phyloP scores from a whole-genome alignment of 2,797 vertebrate genomes.

The Strix occidentalis region DNA sequence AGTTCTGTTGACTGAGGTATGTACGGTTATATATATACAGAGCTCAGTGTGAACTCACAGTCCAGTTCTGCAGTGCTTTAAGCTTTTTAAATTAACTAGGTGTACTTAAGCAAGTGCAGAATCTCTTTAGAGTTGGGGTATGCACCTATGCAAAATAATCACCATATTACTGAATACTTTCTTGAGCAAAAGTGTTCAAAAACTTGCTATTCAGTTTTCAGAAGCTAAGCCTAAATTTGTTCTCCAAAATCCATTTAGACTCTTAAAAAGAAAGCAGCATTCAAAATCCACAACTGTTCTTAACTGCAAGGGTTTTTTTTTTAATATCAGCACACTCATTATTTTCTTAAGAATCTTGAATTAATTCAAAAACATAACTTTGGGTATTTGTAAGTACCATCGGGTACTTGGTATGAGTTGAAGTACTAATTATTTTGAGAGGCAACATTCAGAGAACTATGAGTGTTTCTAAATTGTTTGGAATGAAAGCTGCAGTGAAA shows the following conservation, averaged over 20 bases:
- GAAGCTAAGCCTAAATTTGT: not conserved
- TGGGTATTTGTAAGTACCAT: not conserved
- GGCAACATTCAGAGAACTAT: not conserved
- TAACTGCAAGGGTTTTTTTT: not conserved
- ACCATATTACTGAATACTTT: not conserved
- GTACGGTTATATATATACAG: not conserved
- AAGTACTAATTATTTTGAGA: not conserved
- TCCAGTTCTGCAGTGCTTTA: not conserved
- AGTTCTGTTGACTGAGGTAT: not conserved
- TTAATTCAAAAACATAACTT: not conserved
- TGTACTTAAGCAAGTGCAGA: not conserved
- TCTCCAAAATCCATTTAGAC: not conserved
- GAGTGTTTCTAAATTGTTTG: not conserved
- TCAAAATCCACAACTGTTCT: not conserved
- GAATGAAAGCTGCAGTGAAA: not conserved
- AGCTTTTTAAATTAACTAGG: not conserved
- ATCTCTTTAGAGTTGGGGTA: not conserved
- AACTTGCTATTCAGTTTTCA: not conserved
- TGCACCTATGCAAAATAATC: not conserved
- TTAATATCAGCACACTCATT: not conserved
- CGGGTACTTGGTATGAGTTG: not conserved
- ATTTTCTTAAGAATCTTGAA: not conserved
- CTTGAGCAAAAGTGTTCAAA: not conserved
- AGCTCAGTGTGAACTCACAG: not conserved
- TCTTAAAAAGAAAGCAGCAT: not conserved